Conservation (phyloP, 1,140 invertebrate species). For the Forficula auricularia region DNA sequence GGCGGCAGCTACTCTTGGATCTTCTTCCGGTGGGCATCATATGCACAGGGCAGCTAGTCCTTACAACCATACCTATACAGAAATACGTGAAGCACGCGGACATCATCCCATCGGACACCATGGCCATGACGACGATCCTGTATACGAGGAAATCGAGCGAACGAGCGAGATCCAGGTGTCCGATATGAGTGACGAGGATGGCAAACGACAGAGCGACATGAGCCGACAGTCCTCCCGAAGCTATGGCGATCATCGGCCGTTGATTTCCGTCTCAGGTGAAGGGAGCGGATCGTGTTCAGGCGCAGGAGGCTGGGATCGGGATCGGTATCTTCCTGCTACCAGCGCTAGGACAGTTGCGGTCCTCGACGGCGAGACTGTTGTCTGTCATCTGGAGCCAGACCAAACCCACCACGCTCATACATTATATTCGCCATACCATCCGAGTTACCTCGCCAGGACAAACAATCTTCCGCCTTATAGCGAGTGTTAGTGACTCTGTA, state of each 20-base stretch:
- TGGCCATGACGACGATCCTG: constrained; percentile 45
- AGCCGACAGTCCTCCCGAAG: constrained; percentile 56
- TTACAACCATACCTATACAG: constrained; percentile 46
- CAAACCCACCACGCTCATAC: constrained; percentile 19
- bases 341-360: constrained; percentile 48
- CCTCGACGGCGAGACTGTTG: constrained; percentile 62
- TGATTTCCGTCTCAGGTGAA: constrained; percentile 39
- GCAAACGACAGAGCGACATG: constrained; percentile 57
- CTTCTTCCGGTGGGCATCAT: constrained; percentile 17
- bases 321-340: too few species aligned
- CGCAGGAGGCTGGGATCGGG: too few species aligned
- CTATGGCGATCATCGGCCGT: constrained; percentile 59
- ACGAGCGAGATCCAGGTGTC: constrained; percentile 46
- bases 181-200: constrained; percentile 61
- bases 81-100: constrained; percentile 35
- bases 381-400: constrained; percentile 56
- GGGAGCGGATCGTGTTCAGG: constrained; percentile 11
- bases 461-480: constrained; percentile 37
- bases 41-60: constrained; percentile 25
- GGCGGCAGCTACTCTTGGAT: constrained; percentile 14
- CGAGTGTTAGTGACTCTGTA: constrained; percentile 33
- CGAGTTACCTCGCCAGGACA: constrained; percentile 11
- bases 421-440: constrained; percentile 32
- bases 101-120: too few species aligned
- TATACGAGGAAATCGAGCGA: constrained; percentile 65